Evolutionary conservation across 1,140 invertebrate species (phyloP), one percentile per base, ranked within the genome.

Genomic region (Trissolcus basalis): DNA sequence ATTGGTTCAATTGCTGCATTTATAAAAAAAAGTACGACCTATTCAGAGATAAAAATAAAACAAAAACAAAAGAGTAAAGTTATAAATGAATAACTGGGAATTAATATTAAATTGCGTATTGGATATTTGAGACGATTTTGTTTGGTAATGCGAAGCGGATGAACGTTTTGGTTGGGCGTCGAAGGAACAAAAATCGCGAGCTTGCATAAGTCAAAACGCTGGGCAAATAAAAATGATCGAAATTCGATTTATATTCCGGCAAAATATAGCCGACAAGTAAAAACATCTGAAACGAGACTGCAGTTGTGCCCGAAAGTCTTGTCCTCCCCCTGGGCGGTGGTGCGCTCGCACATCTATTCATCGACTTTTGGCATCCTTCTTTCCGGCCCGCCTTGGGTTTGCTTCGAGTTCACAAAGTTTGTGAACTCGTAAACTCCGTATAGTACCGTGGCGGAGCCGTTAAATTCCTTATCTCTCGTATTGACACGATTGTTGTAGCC

Each of bases 391-490:
- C 41, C 49, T 35, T 59, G n/a, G 48, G 45, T 49, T 60, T 56
- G 51, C 55, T 56, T 50, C 58, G 60, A 69, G 54, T 69, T 70
- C 27, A 27, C 54, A 48, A 76, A 76, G 33, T 76, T 76, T 51
- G 58, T 43, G 54, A 76, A 76, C 60, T 77, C 73, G 73, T 71
- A 77, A 77, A 70, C 67, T 70, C 60, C 51, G 56, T 41, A n/a
- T n/a, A 70, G 58, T 65, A 27, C 55, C 73, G 12, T 72, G 47
- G 43, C 74, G 41, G 51, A 48, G 60, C 55, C 74, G 63, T 77
- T 77, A 71, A 77, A 71, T 77, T 77, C 41, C 75, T 77, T 72
- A 72, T 69, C 72, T 68, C 59, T 49, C 48, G 43, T 65, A 76
- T 76, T 70, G 65, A 76, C 73, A 76, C 65, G 60, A 76, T 76